phyloP scores from a whole-genome alignment of 1,140 invertebrate genomes.

The Spodoptera litura region DNA sequence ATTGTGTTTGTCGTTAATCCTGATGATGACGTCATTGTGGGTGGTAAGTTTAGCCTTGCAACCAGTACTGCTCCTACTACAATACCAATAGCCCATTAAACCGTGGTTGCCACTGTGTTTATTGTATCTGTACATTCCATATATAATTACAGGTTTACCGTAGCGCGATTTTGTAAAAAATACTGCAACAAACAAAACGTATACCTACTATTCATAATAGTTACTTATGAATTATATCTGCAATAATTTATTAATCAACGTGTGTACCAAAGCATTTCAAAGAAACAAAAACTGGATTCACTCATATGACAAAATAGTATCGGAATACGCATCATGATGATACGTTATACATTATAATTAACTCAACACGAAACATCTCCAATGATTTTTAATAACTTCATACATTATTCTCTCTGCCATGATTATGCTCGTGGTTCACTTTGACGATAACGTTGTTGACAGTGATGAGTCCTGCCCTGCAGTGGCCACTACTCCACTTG shows the following conservation, averaged over 20 bases:
- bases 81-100: conserved; percentile 36
- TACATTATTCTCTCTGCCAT: not conserved
- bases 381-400: not conserved
- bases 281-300: no score
- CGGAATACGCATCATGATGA: no score
- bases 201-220: not conserved
- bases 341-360: no score
- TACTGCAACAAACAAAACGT: not conserved
- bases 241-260: no score
- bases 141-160: conserved; percentile 54
- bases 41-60: conserved; percentile 49
- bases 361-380: no score
- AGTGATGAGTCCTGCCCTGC: conserved; percentile 58
- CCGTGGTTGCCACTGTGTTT: conserved; percentile 38
- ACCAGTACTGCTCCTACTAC: conserved; percentile 24
- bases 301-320: no score
- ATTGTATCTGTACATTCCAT: conserved; percentile 43
- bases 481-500: conserved; percentile 50
- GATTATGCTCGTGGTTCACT: conserved; percentile 46
- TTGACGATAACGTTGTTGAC: conserved; percentile 48
- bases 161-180: conserved; percentile 44
- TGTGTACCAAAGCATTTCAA: no score
- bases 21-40: conserved; percentile 36
- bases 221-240: not conserved
- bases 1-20: conserved; percentile 15